Evolutionary conservation across 2,888 invertebrate species (phyloP), one percentile per base, ranked within the genome.

Genomic region (Leucoma salicis): DNA sequence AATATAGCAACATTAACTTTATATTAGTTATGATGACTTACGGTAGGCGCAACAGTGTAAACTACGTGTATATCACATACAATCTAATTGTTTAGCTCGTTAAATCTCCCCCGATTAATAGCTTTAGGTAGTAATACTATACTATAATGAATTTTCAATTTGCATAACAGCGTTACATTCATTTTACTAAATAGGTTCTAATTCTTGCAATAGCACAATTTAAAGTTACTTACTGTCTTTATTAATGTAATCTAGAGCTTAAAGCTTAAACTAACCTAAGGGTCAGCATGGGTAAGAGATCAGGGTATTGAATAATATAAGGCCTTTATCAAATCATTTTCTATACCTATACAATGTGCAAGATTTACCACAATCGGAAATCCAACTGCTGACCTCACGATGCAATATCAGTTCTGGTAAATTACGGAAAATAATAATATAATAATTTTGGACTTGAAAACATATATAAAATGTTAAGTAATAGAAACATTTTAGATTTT

Each of bases 361-460:
- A n/a, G 45, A 45, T 24, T 39, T 53, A 48, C 53, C 46, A 53
- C 49, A 62, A 51, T 44, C 48, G 46, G 27, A 39, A 39, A 48
- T 63, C 42, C 53, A 59, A 59, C 53, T 45, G 35, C 31, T 40
- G 63, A 63, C 63, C 60, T 63, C 63, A 63, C 60, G 60, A 63
- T 50, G 34, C 33, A 53, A 42, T 53, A 33, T 63, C 59, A 51
- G 62, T 49, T 49, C 49, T 39, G 58, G 63, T 49, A 46, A 52
- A 58, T 49, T 50, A 48, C n/a, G n/a, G n/a, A n/a, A n/a, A n/a
- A n/a, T n/a, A n/a, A n/a, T n/a, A n/a, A n/a, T n/a, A n/a, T n/a
- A n/a, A n/a, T n/a, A n/a, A n/a, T n/a, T n/a, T n/a, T n/a, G n/a
- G n/a, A n/a, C n/a, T n/a, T n/a, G n/a, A n/a, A n/a, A n/a, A n/a